Evolutionary conservation across 1,140 invertebrate genomes (phyloP).

Genomic region (Leptestheria dahalacensis): DNA sequence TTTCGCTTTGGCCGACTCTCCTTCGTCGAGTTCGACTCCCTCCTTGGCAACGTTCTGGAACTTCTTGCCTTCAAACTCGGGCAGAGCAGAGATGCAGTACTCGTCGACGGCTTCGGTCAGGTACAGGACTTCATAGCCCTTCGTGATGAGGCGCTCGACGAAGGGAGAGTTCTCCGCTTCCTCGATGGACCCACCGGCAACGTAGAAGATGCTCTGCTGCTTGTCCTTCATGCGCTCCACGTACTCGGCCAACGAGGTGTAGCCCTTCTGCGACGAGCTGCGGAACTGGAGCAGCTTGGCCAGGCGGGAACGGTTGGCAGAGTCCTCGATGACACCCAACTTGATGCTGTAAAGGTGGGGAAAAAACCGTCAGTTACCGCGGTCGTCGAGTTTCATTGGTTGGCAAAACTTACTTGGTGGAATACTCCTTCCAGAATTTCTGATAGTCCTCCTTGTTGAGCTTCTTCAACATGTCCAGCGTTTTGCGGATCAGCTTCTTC

Average conservation of each 20-base stretch:
- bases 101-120: conserved; percentile 95
- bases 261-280: conserved; percentile 54
- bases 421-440: conserved; percentile 98
- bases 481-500: conserved; percentile 95
- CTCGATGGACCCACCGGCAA: conserved; percentile 73
- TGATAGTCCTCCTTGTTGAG: conserved; percentile 78
- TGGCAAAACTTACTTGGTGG: conserved; percentile 61
- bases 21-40: conserved; percentile 74
- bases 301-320: conserved; percentile 82
- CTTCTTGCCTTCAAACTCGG: conserved; percentile 98
- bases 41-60: conserved; percentile 99
- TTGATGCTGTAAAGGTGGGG: conserved; percentile 57
- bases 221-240: conserved; percentile 93
- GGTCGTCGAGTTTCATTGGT: neutral
- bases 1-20: conserved; percentile 63
- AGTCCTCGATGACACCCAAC: conserved; percentile 93
- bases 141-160: conserved; percentile 80
- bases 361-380: neutral
- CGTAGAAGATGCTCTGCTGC: conserved; percentile 91
- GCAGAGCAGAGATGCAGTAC: conserved; percentile 87
- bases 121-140: conserved; percentile 93
- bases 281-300: conserved; percentile 88
- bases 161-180: conserved; percentile 90
- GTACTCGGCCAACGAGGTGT: conserved; percentile 74
- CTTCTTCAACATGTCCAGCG: conserved; percentile 97